These are phyloP conservation scores for Chloroclysta siterata DNA, from an alignment of 2,888 invertebrate genomes.

Conservation along the genomic window DNA sequence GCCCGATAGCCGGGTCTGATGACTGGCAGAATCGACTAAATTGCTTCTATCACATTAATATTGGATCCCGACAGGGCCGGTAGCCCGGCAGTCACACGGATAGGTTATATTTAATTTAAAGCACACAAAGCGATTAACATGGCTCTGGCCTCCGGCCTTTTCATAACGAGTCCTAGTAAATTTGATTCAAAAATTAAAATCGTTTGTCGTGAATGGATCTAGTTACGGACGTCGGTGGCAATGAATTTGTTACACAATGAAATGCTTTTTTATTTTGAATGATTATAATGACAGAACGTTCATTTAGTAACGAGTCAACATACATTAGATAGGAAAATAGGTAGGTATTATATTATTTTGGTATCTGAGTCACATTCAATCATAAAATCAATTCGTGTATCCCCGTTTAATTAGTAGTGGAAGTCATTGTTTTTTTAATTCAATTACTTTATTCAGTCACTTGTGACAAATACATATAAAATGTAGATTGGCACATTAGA, in stretches of 20 bases:
- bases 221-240: constrained; percentile 56
- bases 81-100: constrained; percentile 65
- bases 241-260: constrained; percentile 48
- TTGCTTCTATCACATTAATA: constrained; percentile 73
- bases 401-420: too few relatives aligned
- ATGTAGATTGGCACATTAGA: too few relatives aligned
- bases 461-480: too few relatives aligned
- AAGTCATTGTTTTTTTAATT: too few relatives aligned
- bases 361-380: neutral
- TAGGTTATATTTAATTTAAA: constrained; percentile 78
- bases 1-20: constrained; percentile 58
- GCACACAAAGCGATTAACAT: constrained; percentile 78
- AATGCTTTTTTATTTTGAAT: constrained; percentile 20
- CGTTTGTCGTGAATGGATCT: constrained; percentile 52
- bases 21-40: constrained; percentile 76
- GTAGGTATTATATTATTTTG: neutral
- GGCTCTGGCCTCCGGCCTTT: constrained; percentile 68
- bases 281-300: constrained; percentile 12
- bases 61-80: constrained; percentile 60
- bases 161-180: constrained; percentile 66
- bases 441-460: too few relatives aligned
- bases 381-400: neutral
- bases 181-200: constrained; percentile 63
- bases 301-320: neutral
- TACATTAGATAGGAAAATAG: neutral